Evolutionary conservation across 2,113 vertebrate species (phyloP).

Genomic region (Rutilus rutilus): DNA sequence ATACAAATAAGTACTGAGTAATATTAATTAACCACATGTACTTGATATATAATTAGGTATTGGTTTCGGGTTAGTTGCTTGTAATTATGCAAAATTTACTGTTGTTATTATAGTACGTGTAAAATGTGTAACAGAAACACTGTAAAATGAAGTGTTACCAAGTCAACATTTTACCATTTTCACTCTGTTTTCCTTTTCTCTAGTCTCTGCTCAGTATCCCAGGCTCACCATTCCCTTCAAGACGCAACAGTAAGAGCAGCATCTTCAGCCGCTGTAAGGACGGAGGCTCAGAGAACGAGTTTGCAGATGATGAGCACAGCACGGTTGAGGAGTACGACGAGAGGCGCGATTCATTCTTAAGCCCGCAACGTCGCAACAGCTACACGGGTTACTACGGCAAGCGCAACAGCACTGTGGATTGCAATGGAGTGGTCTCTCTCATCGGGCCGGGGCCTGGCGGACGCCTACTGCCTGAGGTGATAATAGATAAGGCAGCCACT

Average conservation of each 20-base stretch:
- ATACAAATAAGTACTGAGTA: too few species aligned
- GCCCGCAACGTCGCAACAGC: slow-evolving; percentile 91
- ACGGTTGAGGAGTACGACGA: slow-evolving; percentile 96
- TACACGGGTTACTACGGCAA: slow-evolving; percentile 96
- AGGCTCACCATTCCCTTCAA: slow-evolving; percentile 93
- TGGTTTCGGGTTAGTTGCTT: too few species aligned
- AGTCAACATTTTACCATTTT: background rate
- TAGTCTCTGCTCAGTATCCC: slow-evolving; percentile 98
- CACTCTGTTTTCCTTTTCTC: slow-evolving; percentile 21
- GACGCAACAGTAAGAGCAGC: slow-evolving; percentile 98
- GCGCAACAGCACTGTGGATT: slow-evolving; percentile 97
- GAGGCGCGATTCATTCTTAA: slow-evolving; percentile 91
- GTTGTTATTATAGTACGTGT: too few species aligned
- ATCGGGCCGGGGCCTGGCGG: slow-evolving; percentile 91
- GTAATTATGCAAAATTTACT: too few species aligned
- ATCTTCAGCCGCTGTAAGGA: slow-evolving; percentile 97
- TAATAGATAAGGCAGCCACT: slow-evolving; percentile 92
- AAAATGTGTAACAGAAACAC: too few species aligned
- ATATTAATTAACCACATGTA: too few species aligned
- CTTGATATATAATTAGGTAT: too few species aligned
- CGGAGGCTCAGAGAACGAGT: slow-evolving; percentile 93
- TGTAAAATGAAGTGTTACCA: too few species aligned
- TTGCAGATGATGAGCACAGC: slow-evolving; percentile 97
- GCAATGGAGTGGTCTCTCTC: slow-evolving; percentile 97
- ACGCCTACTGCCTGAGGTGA: slow-evolving; percentile 98